phyloP scores from a whole-genome alignment of 2,888 invertebrate species.

The Latrodectus hesperus region DNA sequence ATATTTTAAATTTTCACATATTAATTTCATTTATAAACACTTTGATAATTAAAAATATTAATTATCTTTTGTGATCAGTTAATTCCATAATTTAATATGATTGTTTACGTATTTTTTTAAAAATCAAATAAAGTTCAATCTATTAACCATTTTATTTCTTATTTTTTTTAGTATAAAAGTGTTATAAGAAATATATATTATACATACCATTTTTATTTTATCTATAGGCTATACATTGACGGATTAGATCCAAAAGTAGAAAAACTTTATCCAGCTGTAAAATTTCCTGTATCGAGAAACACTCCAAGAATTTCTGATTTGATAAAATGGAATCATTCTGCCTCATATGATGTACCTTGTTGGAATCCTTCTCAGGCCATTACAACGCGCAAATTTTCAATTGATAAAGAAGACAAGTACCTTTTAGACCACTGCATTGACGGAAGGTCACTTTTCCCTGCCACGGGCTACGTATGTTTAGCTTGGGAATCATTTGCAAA shows the following conservation, averaged over 20 bases:
- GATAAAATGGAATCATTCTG: conserved; percentile 93
- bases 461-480: conserved; percentile 79
- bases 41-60: too few relatives aligned
- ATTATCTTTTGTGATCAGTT: too few relatives aligned
- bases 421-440: conserved; percentile 82
- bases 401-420: conserved; percentile 76
- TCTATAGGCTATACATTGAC: conserved; percentile 34
- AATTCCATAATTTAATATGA: too few relatives aligned
- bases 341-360: conserved; percentile 88
- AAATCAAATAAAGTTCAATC: too few relatives aligned
- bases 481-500: conserved; percentile 87
- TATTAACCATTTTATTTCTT: too few relatives aligned
- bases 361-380: conserved; percentile 85
- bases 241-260: conserved; percentile 70
- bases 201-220: not conserved
- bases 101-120: too few relatives aligned
- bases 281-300: conserved; percentile 90
- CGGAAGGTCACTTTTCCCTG: conserved; percentile 77
- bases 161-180: too few relatives aligned
- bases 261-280: conserved; percentile 74
- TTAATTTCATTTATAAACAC: too few relatives aligned
- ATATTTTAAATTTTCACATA: too few relatives aligned
- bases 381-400: conserved; percentile 79
- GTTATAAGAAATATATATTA: too few relatives aligned
- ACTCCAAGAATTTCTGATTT: conserved; percentile 92